phyloP scores from a whole-genome alignment of 30 jellyfish, hydroid and myxozoan species.

The Aurelia sp. region DNA sequence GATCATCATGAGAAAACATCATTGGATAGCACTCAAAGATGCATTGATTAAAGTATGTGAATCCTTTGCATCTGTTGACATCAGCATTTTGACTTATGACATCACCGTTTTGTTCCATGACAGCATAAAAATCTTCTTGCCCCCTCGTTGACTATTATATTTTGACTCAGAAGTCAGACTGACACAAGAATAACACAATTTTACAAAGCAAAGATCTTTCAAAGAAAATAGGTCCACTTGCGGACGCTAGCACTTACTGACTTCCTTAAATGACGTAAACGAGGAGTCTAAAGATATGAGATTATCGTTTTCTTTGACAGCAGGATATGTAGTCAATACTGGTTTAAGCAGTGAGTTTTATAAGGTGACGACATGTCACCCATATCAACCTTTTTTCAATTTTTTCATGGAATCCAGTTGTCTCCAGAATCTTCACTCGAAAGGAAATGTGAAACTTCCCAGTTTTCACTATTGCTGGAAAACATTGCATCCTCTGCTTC shows the following conservation, averaged over 20 bases:
- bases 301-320: too few species aligned
- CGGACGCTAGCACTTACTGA: background rate
- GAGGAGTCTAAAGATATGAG: too few species aligned
- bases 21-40: background rate
- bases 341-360: background rate
- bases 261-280: background rate
- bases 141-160: too few species aligned
- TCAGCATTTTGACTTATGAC: background rate
- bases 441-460: constrained; percentile 23
- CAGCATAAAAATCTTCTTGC: background rate
- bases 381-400: background rate
- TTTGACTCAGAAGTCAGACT: background rate
- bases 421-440: constrained; percentile 35
- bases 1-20: background rate
- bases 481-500: constrained; percentile 5
- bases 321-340: background rate
- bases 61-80: background rate
- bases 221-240: background rate
- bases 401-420: constrained; percentile 15
- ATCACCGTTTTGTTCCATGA: background rate
- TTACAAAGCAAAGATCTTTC: background rate
- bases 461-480: constrained; percentile 20
- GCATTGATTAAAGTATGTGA: background rate
- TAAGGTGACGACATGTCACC: background rate
- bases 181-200: too few species aligned